Conservation (phyloP, 2,113 vertebrate genomes). For the Vulpes ferrilata region DNA sequence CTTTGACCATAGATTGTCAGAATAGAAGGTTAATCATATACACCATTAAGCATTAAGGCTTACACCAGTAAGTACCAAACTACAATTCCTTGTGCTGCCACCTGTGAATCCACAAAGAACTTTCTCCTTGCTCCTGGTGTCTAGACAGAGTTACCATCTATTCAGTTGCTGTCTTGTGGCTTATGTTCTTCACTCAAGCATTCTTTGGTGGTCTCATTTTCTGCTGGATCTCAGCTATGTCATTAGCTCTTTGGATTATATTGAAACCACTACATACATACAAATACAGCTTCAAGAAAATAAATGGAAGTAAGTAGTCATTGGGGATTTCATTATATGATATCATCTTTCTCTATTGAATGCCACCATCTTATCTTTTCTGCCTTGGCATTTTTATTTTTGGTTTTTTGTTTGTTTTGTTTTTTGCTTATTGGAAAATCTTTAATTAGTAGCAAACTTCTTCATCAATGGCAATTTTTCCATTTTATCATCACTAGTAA, state of each 20-base stretch:
- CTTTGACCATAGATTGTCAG: background rate
- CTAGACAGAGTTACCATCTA: background rate
- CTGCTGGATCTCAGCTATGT: background rate
- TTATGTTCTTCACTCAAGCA: background rate
- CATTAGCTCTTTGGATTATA: background rate
- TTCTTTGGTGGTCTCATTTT: background rate
- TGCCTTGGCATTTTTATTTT: background rate
- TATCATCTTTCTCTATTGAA: background rate
- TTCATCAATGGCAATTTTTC: background rate
- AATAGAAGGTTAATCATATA: background rate
- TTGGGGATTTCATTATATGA: background rate
- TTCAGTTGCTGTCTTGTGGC: background rate
- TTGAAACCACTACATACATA: background rate
- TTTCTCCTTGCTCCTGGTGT: background rate
- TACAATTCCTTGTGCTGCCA: no score
- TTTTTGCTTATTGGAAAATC: background rate
- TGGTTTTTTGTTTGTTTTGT: no score
- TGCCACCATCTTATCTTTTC: background rate
- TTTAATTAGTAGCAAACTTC: background rate
- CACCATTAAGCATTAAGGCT: background rate
- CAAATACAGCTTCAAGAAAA: background rate
- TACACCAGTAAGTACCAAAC: background rate
- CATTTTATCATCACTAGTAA: background rate
- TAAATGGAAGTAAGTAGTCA: background rate
- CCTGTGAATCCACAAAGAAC: background rate